Percentiles rank a stretch among this genome's conserved stretches.
Evolutionary conservation across 2,113 vertebrate species (phyloP).

Genomic region (Trogon surrucura): DNA sequence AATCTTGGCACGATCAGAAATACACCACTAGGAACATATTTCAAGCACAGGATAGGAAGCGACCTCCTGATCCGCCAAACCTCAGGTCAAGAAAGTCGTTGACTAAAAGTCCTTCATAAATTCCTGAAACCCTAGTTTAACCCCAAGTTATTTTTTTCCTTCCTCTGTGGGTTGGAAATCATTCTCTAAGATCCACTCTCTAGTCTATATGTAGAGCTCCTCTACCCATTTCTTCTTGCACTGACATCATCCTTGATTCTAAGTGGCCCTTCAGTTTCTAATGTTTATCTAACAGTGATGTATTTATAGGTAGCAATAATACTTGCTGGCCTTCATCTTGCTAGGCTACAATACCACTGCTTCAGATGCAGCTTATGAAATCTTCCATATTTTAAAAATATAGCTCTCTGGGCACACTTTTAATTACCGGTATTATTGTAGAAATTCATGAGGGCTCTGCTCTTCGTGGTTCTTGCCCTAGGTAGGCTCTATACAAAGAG

Average conservation of each 20-base stretch:
- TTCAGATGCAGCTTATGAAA: neutral
- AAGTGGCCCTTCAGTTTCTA: slow-evolving; percentile 3
- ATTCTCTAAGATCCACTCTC: neutral
- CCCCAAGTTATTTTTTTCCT: neutral
- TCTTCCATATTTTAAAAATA: neutral
- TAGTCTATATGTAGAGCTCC: neutral
- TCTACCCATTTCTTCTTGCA: neutral
- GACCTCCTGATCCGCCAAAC: neutral
- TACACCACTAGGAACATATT: neutral
- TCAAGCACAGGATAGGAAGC: neutral
- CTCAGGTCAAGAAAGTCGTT: neutral
- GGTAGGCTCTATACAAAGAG: neutral
- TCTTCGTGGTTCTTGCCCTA: neutral
- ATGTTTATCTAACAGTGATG: neutral
- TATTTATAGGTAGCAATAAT: neutral
- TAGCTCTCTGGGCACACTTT: neutral
- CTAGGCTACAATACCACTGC: neutral
- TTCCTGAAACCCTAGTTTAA: neutral
- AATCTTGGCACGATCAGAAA: neutral
- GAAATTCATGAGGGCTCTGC: neutral
- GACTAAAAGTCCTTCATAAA: neutral
- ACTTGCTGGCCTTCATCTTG: neutral
- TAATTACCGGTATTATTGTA: neutral
- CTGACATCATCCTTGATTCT: neutral
- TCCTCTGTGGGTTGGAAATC: neutral